These are phyloP conservation scores for Charadrius vociferus DNA, from an alignment of 2,113 vertebrate species.

Conservation along the genomic window DNA sequence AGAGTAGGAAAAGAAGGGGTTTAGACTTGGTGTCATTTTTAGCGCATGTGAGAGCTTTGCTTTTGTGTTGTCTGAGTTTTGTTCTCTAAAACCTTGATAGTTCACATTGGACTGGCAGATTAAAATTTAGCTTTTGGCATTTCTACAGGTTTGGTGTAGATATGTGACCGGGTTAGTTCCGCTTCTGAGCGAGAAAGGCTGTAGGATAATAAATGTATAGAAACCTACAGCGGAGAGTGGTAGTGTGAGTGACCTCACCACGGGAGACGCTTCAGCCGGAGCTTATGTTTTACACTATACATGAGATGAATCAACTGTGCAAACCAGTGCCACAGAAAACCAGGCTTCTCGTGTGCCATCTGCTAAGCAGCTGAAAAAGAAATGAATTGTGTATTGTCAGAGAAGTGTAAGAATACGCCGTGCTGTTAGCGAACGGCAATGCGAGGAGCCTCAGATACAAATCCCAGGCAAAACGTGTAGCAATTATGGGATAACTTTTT, in stretches of 20 bases:
- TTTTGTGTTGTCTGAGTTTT: not conserved
- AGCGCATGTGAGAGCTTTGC: not conserved
- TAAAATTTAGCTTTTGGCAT: not conserved
- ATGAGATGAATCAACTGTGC: not conserved
- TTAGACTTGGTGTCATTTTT: not conserved
- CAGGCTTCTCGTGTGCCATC: not conserved
- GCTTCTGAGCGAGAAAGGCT: not conserved
- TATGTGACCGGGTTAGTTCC: not conserved
- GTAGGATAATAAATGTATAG: not conserved
- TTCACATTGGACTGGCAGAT: not conserved
- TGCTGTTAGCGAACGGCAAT: not conserved
- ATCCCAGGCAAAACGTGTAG: not conserved
- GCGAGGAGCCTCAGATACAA: not conserved
- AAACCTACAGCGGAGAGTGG: not conserved
- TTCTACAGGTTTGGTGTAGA: not conserved
- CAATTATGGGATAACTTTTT: not conserved
- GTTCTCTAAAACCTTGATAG: not conserved
- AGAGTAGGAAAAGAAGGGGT: not conserved
- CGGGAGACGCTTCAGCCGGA: not conserved
- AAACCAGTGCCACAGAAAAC: not conserved
- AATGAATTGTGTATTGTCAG: not conserved
- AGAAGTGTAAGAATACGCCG: not conserved
- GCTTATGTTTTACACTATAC: not conserved
- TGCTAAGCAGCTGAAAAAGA: not conserved
- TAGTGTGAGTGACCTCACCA: not conserved